Evolutionary conservation across 2,113 vertebrate species (phyloP), one percentile per base, ranked within the genome.

Genomic region (Cyanoderma ruficeps): DNA sequence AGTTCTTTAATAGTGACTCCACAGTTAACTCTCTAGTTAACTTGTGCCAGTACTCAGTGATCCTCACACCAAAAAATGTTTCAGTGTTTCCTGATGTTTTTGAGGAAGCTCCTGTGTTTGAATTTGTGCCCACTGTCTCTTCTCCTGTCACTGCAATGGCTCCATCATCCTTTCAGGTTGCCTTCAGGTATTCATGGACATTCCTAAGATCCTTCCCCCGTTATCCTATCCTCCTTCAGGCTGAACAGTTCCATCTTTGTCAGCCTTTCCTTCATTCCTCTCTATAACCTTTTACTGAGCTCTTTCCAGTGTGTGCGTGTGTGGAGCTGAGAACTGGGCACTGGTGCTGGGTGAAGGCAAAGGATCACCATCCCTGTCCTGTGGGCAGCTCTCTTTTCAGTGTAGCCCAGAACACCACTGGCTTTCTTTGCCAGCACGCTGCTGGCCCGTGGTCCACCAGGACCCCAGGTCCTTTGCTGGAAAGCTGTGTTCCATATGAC

Each of bases 161-260:
- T 84, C 16, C 10, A 1, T 52, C 16, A 5, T 59, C n/a, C 17
- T 64, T 95, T 87, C 31, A 60, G 8, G 1, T 24, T 88, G 7
- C 31, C 6, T 55, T 79, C 28, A 72, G 17, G 17, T 78, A 24
- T 47, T 72, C 23, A 5, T 21, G 19, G 52, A 46, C 11, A 30
- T 57, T 53, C 3, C 1, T 71, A 44, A 71, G 37, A 14, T 76
- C 8, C 4, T 1, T 8, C 5, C 4, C 9, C 1, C 3, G 0
- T 33, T 8, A 75, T 7, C 22, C 9, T 55, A 9, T 33, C 22
- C 4, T 63, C 74, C 23, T 39, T 10, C 11, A 39, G n/a, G 23
- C 49, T 49, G 55, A 79, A 28, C 18, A 78, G 23, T 42, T 64
- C 5, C 16, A 15, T 19, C 30, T 61, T 67, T 37, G 35, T 65